Evolutionary conservation across 2,113 vertebrate species (phyloP), one percentile per base, ranked within the genome.

Genomic region (Myrmophylax atrothorax): DNA sequence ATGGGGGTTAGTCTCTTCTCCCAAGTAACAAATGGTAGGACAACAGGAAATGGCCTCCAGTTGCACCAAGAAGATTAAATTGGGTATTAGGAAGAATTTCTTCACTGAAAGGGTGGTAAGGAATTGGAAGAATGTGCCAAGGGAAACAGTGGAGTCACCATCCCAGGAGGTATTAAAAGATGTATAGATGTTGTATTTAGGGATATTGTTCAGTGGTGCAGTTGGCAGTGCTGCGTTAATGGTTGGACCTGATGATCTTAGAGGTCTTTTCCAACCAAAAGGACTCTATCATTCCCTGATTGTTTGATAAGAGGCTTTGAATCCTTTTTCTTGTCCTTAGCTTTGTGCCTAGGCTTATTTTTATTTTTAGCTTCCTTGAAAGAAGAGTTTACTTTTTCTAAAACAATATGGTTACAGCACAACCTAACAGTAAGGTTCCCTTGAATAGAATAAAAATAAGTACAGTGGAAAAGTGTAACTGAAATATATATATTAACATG

Each of bases 1-100:
- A 31, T 0, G 0, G 11, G 3, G 8, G 11, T 68, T 0, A 0
- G 20, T 22, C 24, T 60, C 52, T 76, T 69, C 25, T 62, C 20
- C 8, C 38, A 19, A 77, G 53, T 37, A 49, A 31, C 12, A 90
- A 90, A 23, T 26, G 3, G 18, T 56, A 62, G 25, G 4, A 68
- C 6, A 44, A 22, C 38, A 47, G 20, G 12, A 47, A 42, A 68
- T 42, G 75, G 8, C 40, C 17, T 69, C 18, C 22, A 63, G 12
- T 13, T 68, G 22, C 4, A 55, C 8, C 14, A 70, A 31, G 40
- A 40, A 3, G 31, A 49, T 49, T 69, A 7, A 10, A 55, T 13
- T 23, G 10, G 26, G 22, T 31, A 52, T 24, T 18, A 38, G 68
- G 15, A 40, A 70, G 31, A 70, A 23, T 31, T 55, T 69, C n/a